Evolutionary conservation across 2,888 invertebrate species (phyloP).

Genomic region (Xanthia icteritia): DNA sequence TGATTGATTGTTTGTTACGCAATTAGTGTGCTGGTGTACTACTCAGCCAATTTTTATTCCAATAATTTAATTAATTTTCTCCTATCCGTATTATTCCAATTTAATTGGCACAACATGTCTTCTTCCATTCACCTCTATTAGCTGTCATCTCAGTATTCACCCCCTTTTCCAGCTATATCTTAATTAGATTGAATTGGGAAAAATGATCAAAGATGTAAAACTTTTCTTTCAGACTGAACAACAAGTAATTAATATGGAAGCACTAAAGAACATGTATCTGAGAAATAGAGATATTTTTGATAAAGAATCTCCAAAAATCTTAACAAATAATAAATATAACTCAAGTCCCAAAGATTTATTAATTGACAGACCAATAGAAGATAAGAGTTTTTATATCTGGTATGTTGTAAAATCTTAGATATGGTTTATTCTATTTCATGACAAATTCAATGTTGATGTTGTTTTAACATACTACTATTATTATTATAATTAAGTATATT

Average conservation of each 20-base stretch:
- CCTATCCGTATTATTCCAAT: no score
- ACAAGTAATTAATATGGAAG: conserved; percentile 87
- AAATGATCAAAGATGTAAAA: not conserved
- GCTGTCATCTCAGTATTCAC: not conserved
- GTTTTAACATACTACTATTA: not conserved
- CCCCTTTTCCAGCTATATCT: not conserved
- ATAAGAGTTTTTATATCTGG: conserved; percentile 80
- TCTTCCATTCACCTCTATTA: not conserved
- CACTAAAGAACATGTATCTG: conserved; percentile 90
- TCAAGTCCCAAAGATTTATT: conserved; percentile 83
- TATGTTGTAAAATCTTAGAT: conserved; percentile 55
- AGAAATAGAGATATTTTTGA: conserved; percentile 91
- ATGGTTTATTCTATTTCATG: not conserved
- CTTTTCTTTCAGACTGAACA: conserved; percentile 89
- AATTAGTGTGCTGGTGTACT: no score
- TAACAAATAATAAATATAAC: conserved; percentile 80
- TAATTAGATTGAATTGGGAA: not conserved
- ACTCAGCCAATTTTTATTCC: not conserved
- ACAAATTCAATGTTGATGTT: not conserved
- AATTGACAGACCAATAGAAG: conserved; percentile 67
- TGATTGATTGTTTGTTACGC: no score
- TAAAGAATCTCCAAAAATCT: conserved; percentile 91
- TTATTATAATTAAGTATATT: not conserved
- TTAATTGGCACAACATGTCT: not conserved
- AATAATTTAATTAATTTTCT: not conserved